Percentiles rank a stretch among this genome's conserved stretches.
phyloP scores from a whole-genome alignment of 2,888 invertebrate species.

The Anagyrus pseudococci region DNA sequence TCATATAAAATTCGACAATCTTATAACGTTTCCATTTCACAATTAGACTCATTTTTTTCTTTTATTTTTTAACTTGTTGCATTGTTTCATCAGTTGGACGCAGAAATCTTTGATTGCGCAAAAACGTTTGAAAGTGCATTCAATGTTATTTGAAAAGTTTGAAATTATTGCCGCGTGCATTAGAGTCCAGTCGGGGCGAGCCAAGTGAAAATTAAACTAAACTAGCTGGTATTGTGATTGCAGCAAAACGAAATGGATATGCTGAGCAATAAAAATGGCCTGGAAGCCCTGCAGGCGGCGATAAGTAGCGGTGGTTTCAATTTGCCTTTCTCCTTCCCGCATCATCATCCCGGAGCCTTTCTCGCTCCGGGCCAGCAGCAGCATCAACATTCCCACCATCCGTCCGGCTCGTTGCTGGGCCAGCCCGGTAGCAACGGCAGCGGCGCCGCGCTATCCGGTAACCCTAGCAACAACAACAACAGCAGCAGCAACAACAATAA shows the following conservation, averaged over 20 bases:
- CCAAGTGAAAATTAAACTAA: too few species aligned
- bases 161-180: too few species aligned
- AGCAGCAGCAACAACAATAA: slow-evolving; percentile 11
- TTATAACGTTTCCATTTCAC: too few species aligned
- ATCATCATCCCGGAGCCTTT: slow-evolving; percentile 61
- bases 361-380: slow-evolving; percentile 63
- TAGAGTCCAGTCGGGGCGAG: too few species aligned
- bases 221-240: background rate
- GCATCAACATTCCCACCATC: slow-evolving; percentile 57
- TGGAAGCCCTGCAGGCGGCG: slow-evolving; percentile 56
- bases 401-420: slow-evolving; percentile 66
- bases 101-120: too few species aligned
- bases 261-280: slow-evolving; percentile 48
- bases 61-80: too few species aligned
- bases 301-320: slow-evolving; percentile 50
- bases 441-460: slow-evolving; percentile 1
- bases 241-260: slow-evolving; percentile 48
- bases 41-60: too few species aligned
- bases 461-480: background rate
- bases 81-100: too few species aligned
- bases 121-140: too few species aligned
- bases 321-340: slow-evolving; percentile 68
- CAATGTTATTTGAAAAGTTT: too few species aligned
- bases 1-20: too few species aligned
- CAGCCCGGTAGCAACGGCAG: background rate